These are phyloP conservation scores for Porites evermanni DNA, from an alignment of 92 coral and sea anemone genomes.

Conservation along the genomic window DNA sequence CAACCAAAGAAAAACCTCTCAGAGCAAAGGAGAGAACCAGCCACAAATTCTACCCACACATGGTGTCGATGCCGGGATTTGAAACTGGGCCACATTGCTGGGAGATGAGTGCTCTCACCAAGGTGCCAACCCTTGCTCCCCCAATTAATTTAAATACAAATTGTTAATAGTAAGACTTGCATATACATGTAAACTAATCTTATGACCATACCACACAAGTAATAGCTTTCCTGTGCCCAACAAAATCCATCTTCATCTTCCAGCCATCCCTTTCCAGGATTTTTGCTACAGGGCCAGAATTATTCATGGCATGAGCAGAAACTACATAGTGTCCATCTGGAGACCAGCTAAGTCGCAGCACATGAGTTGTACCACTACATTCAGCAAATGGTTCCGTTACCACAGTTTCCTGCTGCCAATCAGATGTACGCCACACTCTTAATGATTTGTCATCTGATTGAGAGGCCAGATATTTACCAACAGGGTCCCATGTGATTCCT, in stretches of 20 bases:
- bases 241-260: constrained; percentile 98
- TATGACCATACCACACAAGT: constrained; percentile 85
- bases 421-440: constrained; percentile 93
- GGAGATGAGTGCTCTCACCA: too few species aligned
- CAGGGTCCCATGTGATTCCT: constrained; percentile 99
- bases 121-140: too few species aligned
- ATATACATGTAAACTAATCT: too few species aligned
- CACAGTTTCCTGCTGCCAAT: constrained; percentile 94
- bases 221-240: constrained; percentile 95
- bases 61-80: too few species aligned
- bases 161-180: too few species aligned
- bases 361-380: constrained; percentile 97
- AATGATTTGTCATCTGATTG: constrained; percentile 93
- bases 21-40: too few species aligned
- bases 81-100: too few species aligned
- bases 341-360: constrained; percentile 93
- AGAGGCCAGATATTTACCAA: constrained; percentile 95
- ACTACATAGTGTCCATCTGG: constrained; percentile 99
- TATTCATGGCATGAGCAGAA: constrained; percentile 99
- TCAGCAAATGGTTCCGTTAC: constrained; percentile 91
- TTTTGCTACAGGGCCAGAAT: constrained; percentile 97
- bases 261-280: constrained; percentile 98
- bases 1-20: too few species aligned
- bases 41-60: too few species aligned
- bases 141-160: too few species aligned